Evolutionary conservation across 1,140 invertebrate species (phyloP).

Genomic region (Cheumatopsyche charites): DNA sequence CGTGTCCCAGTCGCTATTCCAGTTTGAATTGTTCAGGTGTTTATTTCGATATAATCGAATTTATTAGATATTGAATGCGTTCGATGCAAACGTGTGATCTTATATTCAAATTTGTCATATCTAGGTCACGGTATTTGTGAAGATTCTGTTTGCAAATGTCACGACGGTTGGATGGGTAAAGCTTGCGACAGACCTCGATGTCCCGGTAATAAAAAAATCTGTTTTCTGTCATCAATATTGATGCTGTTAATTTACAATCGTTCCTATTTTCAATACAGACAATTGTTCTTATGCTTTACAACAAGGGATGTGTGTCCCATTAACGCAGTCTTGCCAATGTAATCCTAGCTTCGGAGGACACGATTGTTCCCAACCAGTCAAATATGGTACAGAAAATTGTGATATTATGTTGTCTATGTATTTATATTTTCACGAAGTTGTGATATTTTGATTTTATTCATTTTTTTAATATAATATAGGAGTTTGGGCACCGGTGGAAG

Average conservation of each 20-base stretch:
- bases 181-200: conserved; percentile 85
- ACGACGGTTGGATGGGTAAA: conserved; percentile 79
- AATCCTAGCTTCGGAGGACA: conserved; percentile 65
- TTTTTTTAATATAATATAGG: conserved; percentile 19
- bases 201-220: conserved; percentile 82
- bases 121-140: conserved; percentile 76
- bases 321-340: conserved; percentile 53
- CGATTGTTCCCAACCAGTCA: conserved; percentile 74
- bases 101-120: conserved; percentile 58
- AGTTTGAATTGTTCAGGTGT: conserved; percentile 64
- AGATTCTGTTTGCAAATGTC: conserved; percentile 82
- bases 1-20: conserved; percentile 69
- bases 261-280: conserved; percentile 34
- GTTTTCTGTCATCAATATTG: too few relatives aligned
- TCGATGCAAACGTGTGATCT: too few relatives aligned
- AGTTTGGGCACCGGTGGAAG: conserved; percentile 68
- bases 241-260: neutral
- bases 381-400: too few relatives aligned
- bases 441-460: too few relatives aligned
- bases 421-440: too few relatives aligned
- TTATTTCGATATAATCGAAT: too few relatives aligned
- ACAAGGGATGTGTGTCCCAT: conserved; percentile 46
- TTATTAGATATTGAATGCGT: too few relatives aligned
- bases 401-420: too few relatives aligned
- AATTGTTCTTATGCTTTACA: conserved; percentile 42